A percentile compares a stretch with the other conserved stretches of the same genome.
Conservation (phyloP, 2,113 vertebrate species). For the Phrynosoma blainvillii region DNA sequence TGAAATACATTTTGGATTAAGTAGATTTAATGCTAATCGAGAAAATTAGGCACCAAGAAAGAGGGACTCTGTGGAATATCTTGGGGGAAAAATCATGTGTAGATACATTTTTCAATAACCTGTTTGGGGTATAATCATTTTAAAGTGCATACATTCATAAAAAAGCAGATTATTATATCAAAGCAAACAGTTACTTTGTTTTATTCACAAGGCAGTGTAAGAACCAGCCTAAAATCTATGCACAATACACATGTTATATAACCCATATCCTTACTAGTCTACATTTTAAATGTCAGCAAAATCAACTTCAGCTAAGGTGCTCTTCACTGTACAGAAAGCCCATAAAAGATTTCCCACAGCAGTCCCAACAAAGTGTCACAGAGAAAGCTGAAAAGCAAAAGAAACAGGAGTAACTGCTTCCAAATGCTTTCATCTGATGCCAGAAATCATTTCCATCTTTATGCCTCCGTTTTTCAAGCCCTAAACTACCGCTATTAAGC, state of each 20-base stretch:
- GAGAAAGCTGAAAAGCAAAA: not conserved
- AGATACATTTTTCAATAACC: slow-evolving; percentile 1
- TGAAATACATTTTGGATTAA: slow-evolving; percentile 15
- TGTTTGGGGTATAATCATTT: not conserved
- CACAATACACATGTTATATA: not conserved
- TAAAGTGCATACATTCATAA: not conserved
- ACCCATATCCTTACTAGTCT: fast-evolving
- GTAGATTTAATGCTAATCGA: not conserved
- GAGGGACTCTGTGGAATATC: not conserved
- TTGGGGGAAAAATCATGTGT: not conserved
- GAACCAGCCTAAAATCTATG: not conserved
- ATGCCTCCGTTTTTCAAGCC: not conserved
- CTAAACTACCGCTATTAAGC: not conserved
- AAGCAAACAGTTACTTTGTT: not conserved
- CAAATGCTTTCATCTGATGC: not conserved
- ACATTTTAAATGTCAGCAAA: not conserved
- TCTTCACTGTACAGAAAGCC: not conserved
- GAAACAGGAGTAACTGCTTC: not conserved
- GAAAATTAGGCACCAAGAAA: not conserved
- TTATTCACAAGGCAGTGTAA: not conserved
- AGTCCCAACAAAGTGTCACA: not conserved
- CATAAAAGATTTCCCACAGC: not conserved
- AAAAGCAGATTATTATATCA: not conserved
- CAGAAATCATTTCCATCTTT: not conserved
- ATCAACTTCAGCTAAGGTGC: not conserved